Evolutionary conservation across 2,113 vertebrate species (phyloP), one percentile per base, ranked within the genome.

Genomic region (Sus scrofa): DNA sequence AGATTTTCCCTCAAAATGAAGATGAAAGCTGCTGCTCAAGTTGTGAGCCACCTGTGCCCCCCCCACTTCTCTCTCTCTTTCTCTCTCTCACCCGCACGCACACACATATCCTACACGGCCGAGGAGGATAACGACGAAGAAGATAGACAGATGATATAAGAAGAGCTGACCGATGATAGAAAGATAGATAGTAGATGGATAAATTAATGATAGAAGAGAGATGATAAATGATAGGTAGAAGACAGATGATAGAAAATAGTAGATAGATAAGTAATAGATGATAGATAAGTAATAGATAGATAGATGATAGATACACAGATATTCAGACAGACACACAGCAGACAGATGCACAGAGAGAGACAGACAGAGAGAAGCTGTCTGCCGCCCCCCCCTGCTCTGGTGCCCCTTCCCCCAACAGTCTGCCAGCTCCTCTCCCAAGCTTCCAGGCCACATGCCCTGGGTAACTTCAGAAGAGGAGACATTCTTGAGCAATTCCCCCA

Each of bases 371-470:
- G 34, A 4, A 24, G 19, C 37, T 13, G 8, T 19, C 6, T 1
- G 60, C 44, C 70, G n/a, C 15, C 1, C 24, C 15, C 8, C 9
- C 11, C 73, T 7, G 9, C 27, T 1, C 0, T 12, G 50, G 10
- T 2, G 19, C n/a, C 9, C 2, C 20, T 39, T 62, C 24, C 18
- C 82, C 71, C 30, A 30, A 24, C 6, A 32, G 7, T 4, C 22
- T 2, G 56, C 20, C 62, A 52, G 5, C 14, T 15, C 14, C 3
- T 50, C 11, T 30, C 39, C 18, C 13, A 24, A 3, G 18, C 6
- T 11, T 16, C 26, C 70, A 15, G 10, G 7, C 30, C 39, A 9
- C 27, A 13, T 19, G 16, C 22, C n/a, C 3, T 0, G 0, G 15
- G 7, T 68, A 24, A 60, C n/a, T 44, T 4, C 16, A 32, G 32